A percentile compares a stretch with the other conserved stretches of the same genome.
phyloP scores from a whole-genome alignment of 2,797 vertebrate genomes.

The Siniperca undulata region DNA sequence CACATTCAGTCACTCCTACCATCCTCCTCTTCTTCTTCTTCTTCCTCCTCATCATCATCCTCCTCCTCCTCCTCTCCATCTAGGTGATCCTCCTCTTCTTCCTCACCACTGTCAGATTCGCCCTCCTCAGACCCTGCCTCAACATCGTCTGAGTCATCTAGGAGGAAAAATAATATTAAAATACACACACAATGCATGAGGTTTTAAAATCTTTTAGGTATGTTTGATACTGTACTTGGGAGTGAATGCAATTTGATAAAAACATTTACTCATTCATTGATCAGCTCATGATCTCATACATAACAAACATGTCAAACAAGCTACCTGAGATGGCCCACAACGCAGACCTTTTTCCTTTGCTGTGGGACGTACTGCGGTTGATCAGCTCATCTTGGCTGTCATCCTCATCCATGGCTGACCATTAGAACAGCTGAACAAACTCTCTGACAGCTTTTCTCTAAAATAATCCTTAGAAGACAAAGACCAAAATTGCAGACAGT shows the following conservation, averaged over 20 bases:
- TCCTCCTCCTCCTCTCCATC: constrained; percentile 84
- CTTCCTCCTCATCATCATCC: constrained; percentile 77
- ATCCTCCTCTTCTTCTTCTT: constrained; percentile 84
- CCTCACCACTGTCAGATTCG: constrained; percentile 83
- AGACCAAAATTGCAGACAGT: not conserved
- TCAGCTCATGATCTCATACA: too few species aligned
- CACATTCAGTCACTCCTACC: constrained; percentile 56
- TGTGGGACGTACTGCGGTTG: constrained; percentile 83
- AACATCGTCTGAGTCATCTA: constrained; percentile 86
- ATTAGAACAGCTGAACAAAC: constrained; percentile 73
- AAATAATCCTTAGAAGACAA: not conserved
- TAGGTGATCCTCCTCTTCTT: constrained; percentile 66
- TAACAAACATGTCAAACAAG: not conserved
- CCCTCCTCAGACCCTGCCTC: constrained; percentile 86
- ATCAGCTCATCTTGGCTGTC: constrained; percentile 94
- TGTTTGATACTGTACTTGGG: not conserved
- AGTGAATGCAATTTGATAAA: not conserved
- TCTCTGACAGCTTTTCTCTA: constrained; percentile 11
- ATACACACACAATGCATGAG: not conserved
- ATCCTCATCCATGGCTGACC: constrained; percentile 93
- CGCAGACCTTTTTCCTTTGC: constrained; percentile 83
- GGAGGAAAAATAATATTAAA: constrained; percentile 23
- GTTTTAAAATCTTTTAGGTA: not conserved
- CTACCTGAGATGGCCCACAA: constrained; percentile 75
- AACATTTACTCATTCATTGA: not conserved